A percentile compares a stretch with the other conserved stretches of the same genome.
These are phyloP conservation scores for Thecocarcelia acutangulata DNA, from an alignment of 2,888 invertebrate genomes.

Conservation along the genomic window DNA sequence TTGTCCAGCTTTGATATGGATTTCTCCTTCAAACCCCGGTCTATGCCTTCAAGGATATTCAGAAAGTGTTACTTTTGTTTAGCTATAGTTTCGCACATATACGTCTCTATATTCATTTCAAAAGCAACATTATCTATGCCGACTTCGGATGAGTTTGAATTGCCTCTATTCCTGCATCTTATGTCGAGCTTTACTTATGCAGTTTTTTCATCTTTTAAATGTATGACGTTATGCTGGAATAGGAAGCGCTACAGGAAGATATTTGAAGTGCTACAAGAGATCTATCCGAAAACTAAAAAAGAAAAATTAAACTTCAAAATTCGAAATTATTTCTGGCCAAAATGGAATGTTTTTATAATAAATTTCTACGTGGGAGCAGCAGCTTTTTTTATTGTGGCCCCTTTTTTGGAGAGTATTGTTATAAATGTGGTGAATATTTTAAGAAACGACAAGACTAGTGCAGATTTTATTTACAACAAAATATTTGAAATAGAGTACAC, in stretches of 20 bases:
- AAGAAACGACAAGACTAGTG: constrained; percentile 26
- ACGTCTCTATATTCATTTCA: constrained; percentile 28
- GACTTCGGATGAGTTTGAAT: constrained; percentile 4
- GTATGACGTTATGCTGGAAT: constrained; percentile 19
- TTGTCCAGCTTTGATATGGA: constrained; percentile 46
- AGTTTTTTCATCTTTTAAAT: constrained; percentile 42
- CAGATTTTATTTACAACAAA: constrained; percentile 62
- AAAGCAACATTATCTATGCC: constrained; percentile 21
- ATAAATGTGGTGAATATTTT: constrained; percentile 33
- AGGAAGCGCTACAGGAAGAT: not conserved
- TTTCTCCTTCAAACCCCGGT: not conserved
- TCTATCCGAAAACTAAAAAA: constrained; percentile 57
- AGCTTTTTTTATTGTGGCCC: constrained; percentile 41
- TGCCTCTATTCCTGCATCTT: constrained; percentile 34
- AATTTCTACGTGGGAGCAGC: constrained; percentile 58
- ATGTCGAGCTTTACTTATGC: constrained; percentile 54
- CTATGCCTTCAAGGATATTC: not conserved
- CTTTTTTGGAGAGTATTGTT: constrained; percentile 57
- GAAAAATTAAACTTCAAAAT: constrained; percentile 55
- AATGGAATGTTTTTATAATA: constrained; percentile 47
- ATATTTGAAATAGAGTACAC: constrained; percentile 63
- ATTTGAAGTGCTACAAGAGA: constrained; percentile 30
- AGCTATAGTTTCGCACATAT: not conserved
- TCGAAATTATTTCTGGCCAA: constrained; percentile 58
- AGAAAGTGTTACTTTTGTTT: not conserved